A percentile compares a stretch with the other conserved stretches of the same genome.
These are phyloP conservation scores for Caenorhabditis sinica DNA, from an alignment of 2,888 invertebrate genomes.

Conservation along the genomic window DNA sequence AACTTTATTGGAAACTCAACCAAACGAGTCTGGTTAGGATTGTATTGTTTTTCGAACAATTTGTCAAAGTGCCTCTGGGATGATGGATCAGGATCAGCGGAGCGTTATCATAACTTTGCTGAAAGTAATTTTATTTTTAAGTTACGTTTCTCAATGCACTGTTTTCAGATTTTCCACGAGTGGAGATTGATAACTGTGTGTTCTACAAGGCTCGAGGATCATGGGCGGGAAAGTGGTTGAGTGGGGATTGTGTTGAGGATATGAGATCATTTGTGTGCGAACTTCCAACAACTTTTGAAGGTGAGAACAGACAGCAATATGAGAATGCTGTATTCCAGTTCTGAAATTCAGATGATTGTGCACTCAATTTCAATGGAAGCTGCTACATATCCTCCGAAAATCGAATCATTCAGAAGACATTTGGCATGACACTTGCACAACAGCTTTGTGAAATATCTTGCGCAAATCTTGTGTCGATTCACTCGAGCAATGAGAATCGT, in stretches of 20 bases:
- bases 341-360: conserved; percentile 1
- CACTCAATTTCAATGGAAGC: conserved; percentile 1
- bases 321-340: background rate
- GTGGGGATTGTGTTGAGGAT: background rate
- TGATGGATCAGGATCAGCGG: background rate
- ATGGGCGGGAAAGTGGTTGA: conserved; percentile 4
- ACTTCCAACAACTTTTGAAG: conserved; percentile 15
- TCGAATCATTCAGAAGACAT: background rate
- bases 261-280: conserved; percentile 18
- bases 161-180: conserved; percentile 14
- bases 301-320: background rate
- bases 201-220: background rate
- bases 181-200: conserved; percentile 7
- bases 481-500: background rate
- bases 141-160: background rate
- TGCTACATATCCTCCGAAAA: background rate
- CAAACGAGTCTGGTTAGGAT: conserved; percentile 1
- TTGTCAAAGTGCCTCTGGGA: background rate
- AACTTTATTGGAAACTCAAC: background rate
- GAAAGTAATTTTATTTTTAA: background rate
- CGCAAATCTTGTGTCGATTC: background rate
- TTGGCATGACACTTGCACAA: background rate
- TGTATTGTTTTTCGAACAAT: background rate
- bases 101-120: background rate
- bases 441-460: background rate